These are phyloP conservation scores for Pangasianodon gigas DNA, from an alignment of 2,113 vertebrate species.

Conservation along the genomic window DNA sequence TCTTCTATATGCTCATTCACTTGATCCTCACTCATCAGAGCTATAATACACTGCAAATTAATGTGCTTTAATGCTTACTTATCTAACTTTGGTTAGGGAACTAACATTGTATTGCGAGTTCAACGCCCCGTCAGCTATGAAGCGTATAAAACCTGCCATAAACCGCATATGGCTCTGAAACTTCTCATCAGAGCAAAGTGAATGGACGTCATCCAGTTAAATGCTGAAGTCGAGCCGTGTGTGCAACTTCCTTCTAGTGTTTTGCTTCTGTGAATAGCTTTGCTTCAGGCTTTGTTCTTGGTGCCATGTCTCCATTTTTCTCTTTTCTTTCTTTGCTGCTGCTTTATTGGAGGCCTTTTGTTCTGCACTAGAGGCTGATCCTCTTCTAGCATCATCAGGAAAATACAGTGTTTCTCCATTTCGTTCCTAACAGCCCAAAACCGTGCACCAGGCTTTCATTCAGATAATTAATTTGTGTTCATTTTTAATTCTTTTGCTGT, in stretches of 20 bases:
- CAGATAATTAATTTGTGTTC: background rate
- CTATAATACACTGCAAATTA: background rate
- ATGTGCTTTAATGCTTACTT: background rate
- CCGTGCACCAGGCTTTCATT: background rate
- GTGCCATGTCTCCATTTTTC: background rate
- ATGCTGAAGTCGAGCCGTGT: slow-evolving; percentile 53
- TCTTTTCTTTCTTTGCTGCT: background rate
- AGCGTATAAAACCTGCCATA: background rate
- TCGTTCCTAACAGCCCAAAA: background rate
- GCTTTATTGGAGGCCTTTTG: slow-evolving; percentile 1
- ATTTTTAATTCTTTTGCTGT: background rate
- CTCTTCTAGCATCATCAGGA: background rate
- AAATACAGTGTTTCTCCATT: background rate
- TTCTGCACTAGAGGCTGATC: background rate
- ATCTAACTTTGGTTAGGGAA: background rate
- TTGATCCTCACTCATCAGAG: background rate
- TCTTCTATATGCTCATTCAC: slow-evolving; percentile 7
- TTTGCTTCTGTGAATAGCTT: slow-evolving; percentile 52
- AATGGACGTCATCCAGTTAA: slow-evolving; percentile 51
- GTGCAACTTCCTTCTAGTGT: slow-evolving; percentile 35
- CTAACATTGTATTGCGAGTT: background rate
- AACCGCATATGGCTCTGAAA: background rate
- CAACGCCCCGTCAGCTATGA: background rate
- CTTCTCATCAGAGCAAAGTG: background rate
- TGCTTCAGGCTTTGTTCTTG: slow-evolving; percentile 36